Evolutionary conservation across 2,797 vertebrate species (phyloP).

Genomic region (Rhinogobio ventralis): DNA sequence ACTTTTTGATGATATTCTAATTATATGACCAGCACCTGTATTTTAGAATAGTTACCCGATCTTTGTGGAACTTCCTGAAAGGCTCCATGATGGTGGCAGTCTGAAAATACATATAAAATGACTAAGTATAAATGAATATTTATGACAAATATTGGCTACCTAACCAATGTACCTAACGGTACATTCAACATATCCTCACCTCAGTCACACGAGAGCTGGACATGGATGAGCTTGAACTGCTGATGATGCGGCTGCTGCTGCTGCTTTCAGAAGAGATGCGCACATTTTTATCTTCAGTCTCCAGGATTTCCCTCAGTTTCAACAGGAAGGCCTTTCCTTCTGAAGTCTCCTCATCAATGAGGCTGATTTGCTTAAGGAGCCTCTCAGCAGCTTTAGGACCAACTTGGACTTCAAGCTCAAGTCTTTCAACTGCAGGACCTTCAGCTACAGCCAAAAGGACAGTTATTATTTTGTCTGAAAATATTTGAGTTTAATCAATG

Average conservation of each 20-base stretch:
- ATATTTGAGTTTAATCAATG: not conserved
- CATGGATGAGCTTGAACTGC: conserved; percentile 63
- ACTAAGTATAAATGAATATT: not conserved
- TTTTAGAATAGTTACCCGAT: conserved; percentile 60
- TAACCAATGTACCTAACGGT: not conserved
- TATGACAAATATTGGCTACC: not conserved
- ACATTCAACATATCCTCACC: conserved; percentile 52
- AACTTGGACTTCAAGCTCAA: conserved; percentile 79
- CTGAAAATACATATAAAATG: conserved; percentile 48
- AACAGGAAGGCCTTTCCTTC: conserved; percentile 66
- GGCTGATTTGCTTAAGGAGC: conserved; percentile 71
- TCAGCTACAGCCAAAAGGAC: conserved; percentile 65
- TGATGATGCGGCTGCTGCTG: conserved; percentile 43
- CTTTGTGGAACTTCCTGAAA: conserved; percentile 70
- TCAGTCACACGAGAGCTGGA: conserved; percentile 38
- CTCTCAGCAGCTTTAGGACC: conserved; percentile 79
- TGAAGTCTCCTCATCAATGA: conserved; percentile 58
- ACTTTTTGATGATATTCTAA: too few species aligned
- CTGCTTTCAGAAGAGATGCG: not conserved
- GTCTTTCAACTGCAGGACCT: conserved; percentile 76
- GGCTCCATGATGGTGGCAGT: conserved; percentile 6
- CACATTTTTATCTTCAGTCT: conserved; percentile 57
- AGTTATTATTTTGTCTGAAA: not conserved
- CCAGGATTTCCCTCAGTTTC: conserved; percentile 80
- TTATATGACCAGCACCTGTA: too few species aligned